Base-by-base conservation (phyloP, 2,888 invertebrate genomes). In the Anaspis maculata region DNA sequence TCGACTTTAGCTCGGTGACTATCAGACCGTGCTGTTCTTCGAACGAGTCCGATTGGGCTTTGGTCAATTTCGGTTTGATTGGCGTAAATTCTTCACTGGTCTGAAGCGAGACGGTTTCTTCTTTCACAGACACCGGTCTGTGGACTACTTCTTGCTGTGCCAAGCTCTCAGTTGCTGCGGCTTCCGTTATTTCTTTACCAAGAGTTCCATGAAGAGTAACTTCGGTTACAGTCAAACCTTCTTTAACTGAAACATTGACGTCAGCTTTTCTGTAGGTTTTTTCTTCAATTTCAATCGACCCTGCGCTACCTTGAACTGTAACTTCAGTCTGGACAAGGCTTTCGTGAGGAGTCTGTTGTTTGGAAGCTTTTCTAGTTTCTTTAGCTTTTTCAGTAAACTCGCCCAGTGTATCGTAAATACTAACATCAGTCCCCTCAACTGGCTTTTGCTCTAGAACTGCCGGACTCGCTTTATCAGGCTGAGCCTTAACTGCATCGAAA, bases 1-100 rank as follows among this genome's bases (percentile, higher is more conserved):
- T 62, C 39, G 64, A 59, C 45, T 57, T 59, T 42, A 64, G 59
- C 50, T 73, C 71, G 29, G 68, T 70, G 34, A 74, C 59, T 30
- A 71, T 59, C 27, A 74, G 48, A 42, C 73, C 67, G 47, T 69
- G 67, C 30, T 64, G 61, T 32, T 49, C 39, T 5, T 21, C 34
- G 37, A 45, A 10, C n/a, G n/a, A n/a, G 3, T 41, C 38, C 13
- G 28, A 25, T 36, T 52, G 32, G 44, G 59, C 61, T 42, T 49
- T 54, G 19, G 52, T 50, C 3, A 35, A 41, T 42, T 47, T 49
- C 2, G 52, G 42, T 27, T 44, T 45, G 21, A 57, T 54, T 31
- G 51, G 45, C 24, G 38, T 39, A 9, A 67, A 52, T 25, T 43
- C 43, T 29, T 54, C 57, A 44, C 63, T 62, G 34, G 53, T 56